Evolutionary conservation across 2,888 invertebrate genomes (phyloP), one percentile per base, ranked within the genome.

Genomic region (Chaetoderma sp.): DNA sequence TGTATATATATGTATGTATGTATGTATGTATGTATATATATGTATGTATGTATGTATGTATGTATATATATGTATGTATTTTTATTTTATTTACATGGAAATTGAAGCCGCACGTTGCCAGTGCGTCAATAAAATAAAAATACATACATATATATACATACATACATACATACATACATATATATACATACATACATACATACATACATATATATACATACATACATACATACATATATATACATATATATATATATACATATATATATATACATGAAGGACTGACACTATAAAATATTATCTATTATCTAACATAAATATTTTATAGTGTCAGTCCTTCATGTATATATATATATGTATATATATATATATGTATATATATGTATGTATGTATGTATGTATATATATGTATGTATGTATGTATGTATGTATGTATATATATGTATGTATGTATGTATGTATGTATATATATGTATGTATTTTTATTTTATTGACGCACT

Each of bases 351-450:
- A 47, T 47, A 10, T 47, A n/a, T 13, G 23, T 47, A 47, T 47
- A 47, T 47, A 47, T 47, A 47, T 47, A 47, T 47, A 47, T 47
- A 47, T 47, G 23, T 47, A 47, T 47, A 47, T 47, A 47, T 47
- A 47, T 47, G 8, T 47, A 47, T 47, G 23, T 47, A 47, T 47
- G 23, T 47, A 47, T 47, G n/a, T 13, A 47, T 47, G 23, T 47
- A 47, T 47, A 47, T 47, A 47, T 47, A 47, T 47, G 8, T 47
- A 47, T 47, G n/a, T 13, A 47, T 47, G 23, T 47, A 47, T 47
- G 23, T 47, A 47, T 47, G 23, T 47, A 47, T 47, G 23, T 47
- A 47, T 47, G 23, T 47, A n/a, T 13, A 47, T 47, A 47, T 47
- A 10, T 47, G 23, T 47, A 47, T 47, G 23, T 47, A 47, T 47